Conservation (phyloP, 2,888 invertebrate species). For the Harmothoe impar region DNA sequence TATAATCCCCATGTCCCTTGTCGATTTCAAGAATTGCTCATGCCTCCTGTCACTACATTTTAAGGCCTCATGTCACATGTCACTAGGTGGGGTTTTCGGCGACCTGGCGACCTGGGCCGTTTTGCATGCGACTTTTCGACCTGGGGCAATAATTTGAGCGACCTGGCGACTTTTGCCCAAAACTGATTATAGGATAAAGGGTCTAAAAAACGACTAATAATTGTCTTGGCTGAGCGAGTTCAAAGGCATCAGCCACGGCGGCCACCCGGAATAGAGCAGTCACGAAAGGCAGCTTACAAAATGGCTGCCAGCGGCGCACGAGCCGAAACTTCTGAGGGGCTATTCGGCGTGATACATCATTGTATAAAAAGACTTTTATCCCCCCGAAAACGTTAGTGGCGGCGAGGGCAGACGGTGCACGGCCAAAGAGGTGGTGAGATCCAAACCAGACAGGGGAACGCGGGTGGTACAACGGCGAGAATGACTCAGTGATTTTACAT, state of each 20-base stretch:
- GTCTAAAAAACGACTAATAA: too few species aligned
- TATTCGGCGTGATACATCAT: conserved; percentile 34
- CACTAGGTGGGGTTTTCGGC: too few species aligned
- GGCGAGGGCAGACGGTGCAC: not conserved
- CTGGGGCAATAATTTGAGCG: too few species aligned
- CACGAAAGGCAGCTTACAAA: conserved; percentile 24
- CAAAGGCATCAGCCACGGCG: conserved; percentile 14
- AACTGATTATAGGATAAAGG: too few species aligned
- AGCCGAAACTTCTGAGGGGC: not conserved
- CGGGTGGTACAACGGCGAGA: not conserved
- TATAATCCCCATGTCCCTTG: too few species aligned
- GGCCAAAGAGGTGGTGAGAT: not conserved
- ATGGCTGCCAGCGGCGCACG: conserved; percentile 31
- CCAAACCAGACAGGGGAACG: not conserved
- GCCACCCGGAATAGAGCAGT: not conserved
- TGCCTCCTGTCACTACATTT: too few species aligned
- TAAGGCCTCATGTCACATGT: too few species aligned
- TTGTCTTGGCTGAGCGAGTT: not conserved
- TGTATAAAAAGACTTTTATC: conserved; percentile 38
- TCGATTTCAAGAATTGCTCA: too few species aligned
- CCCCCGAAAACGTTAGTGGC: not conserved
- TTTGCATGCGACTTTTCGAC: too few species aligned
- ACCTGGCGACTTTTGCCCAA: too few species aligned
- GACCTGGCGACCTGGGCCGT: too few species aligned
- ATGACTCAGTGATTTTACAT: not conserved